Evolutionary conservation across 2,797 vertebrate species (phyloP).

Genomic region (Pantherophis alleghaniensis): DNA sequence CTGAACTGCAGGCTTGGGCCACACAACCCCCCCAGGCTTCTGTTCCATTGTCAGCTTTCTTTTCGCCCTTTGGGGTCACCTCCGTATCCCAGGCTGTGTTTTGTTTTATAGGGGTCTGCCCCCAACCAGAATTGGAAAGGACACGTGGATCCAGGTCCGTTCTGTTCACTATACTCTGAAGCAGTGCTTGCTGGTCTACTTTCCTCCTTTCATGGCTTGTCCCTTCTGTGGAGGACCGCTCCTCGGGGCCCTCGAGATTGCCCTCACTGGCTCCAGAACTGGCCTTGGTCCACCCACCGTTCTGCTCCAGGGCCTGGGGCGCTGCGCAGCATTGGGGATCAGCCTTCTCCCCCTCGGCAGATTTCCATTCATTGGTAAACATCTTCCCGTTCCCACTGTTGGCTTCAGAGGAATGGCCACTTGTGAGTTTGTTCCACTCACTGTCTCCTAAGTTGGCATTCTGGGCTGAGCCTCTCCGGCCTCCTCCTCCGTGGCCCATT

Average conservation of each 20-base stretch:
- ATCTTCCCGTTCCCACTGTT: constrained; percentile 75
- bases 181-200: constrained; percentile 72
- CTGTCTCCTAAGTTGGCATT: constrained; percentile 80
- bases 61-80: constrained; percentile 75
- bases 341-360: constrained; percentile 87
- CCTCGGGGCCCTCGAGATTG: constrained; percentile 83
- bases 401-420: constrained; percentile 81
- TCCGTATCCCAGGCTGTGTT: constrained; percentile 94
- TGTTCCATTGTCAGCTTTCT: constrained; percentile 84
- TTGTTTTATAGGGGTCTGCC: constrained; percentile 94
- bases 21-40: constrained; percentile 85
- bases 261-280: constrained; percentile 83
- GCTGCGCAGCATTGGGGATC: constrained; percentile 75
- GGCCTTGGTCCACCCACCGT: constrained; percentile 79
- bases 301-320: constrained; percentile 80
- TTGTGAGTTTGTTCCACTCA: constrained; percentile 86
- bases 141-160: constrained; percentile 92
- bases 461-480: constrained; percentile 78
- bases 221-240: constrained; percentile 76
- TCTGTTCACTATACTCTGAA: constrained; percentile 75
- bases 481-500: constrained; percentile 72
- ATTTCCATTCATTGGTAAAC: constrained; percentile 92
- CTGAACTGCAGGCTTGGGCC: constrained; percentile 82
- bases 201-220: constrained; percentile 78
- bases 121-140: constrained; percentile 97